Evolutionary conservation across 2,113 vertebrate species (phyloP).

Genomic region (Upupa epops): DNA sequence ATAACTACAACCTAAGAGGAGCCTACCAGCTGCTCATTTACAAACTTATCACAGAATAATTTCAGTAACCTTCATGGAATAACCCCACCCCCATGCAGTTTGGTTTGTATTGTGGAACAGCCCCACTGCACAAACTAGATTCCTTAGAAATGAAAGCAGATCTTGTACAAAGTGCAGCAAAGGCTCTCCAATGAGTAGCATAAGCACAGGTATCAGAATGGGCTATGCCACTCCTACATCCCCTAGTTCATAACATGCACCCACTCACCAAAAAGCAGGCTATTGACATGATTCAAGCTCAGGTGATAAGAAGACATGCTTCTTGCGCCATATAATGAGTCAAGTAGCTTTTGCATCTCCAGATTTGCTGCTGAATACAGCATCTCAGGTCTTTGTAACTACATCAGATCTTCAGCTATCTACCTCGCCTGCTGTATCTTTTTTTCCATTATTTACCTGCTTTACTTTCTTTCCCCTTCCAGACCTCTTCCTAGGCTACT

Average conservation of each 20-base stretch:
- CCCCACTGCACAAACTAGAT: accelerated
- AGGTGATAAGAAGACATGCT: accelerated
- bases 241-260: not conserved
- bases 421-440: not conserved
- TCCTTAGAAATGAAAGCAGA: not conserved
- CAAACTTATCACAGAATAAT: not conserved
- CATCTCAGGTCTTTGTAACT: not conserved
- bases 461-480: not conserved
- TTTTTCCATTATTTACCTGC: not conserved
- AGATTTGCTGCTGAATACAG: not conserved
- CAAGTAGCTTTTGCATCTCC: not conserved
- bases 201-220: not conserved
- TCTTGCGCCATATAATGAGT: not conserved
- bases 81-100: not conserved
- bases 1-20: not conserved
- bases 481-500: not conserved
- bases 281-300: not conserved
- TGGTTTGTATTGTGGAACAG: not conserved
- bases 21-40: not conserved
- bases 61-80: not conserved
- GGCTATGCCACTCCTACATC: not conserved
- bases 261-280: not conserved
- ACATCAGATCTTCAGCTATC: not conserved
- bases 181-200: not conserved
- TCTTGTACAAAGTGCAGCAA: not conserved